phyloP scores from a whole-genome alignment of 2,888 invertebrate species.

The Macrophya annulata region DNA sequence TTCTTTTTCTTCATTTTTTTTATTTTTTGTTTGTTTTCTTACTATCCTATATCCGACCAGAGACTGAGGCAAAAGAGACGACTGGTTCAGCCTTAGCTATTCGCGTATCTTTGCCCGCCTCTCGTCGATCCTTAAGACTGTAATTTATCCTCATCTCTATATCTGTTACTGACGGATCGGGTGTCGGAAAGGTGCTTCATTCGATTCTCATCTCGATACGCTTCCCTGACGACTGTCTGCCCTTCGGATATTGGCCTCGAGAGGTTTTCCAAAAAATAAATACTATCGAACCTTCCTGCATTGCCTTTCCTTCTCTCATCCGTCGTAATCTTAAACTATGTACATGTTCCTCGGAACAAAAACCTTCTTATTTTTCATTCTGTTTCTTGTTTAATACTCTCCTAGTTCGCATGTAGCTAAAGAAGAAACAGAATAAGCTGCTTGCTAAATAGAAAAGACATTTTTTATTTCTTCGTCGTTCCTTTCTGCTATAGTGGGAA shows the following conservation, averaged over 20 bases:
- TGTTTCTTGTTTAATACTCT: too few species aligned
- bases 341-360: too few species aligned
- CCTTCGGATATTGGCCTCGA: conserved; percentile 2
- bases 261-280: conserved; percentile 8
- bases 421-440: neutral
- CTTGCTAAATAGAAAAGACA: neutral
- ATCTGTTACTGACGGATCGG: conserved; percentile 44
- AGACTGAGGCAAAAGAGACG: neutral
- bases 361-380: neutral
- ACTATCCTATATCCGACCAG: neutral
- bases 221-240: neutral
- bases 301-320: neutral
- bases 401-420: neutral
- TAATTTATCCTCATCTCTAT: conserved; percentile 53
- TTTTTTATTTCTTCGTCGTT: neutral
- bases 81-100: neutral
- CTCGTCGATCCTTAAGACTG: conserved; percentile 42
- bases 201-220: conserved; percentile 39
- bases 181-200: conserved; percentile 44
- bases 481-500: neutral
- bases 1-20: neutral
- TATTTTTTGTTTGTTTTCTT: neutral
- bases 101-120: conserved; percentile 10
- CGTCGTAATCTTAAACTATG: too few species aligned
- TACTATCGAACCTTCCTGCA: neutral